These are phyloP conservation scores for Automeris io DNA, from an alignment of 2,888 invertebrate species.

Conservation along the genomic window DNA sequence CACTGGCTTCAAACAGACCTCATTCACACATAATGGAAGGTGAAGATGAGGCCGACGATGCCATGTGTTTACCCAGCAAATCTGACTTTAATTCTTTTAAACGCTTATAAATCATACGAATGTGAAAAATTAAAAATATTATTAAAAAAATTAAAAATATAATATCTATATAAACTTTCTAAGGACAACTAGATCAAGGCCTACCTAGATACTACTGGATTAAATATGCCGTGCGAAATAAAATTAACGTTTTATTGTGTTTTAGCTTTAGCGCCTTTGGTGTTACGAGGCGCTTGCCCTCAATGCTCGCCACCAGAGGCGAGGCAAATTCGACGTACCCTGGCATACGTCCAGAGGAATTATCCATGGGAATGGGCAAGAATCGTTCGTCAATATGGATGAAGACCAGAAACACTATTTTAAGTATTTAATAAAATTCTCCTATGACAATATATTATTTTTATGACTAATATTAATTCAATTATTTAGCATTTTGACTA, in stretches of 20 bases:
- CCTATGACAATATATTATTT: too few relatives aligned
- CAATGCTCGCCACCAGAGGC: constrained; percentile 82
- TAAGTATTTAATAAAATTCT: not conserved
- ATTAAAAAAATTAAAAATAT: too few relatives aligned
- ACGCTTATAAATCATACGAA: too few relatives aligned
- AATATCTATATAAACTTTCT: too few relatives aligned
- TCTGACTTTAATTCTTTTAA: too few relatives aligned
- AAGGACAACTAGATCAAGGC: constrained; percentile 1
- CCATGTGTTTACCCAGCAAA: too few relatives aligned
- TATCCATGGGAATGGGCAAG: constrained; percentile 88
- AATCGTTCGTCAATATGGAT: constrained; percentile 82
- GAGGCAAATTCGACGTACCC: constrained; percentile 83
- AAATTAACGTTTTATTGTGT: constrained; percentile 19
- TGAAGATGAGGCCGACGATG: too few relatives aligned
- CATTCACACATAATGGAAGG: too few relatives aligned
- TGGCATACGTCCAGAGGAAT: constrained; percentile 84
- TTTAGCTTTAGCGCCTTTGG: constrained; percentile 84
- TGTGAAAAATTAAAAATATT: too few relatives aligned
- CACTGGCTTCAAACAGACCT: too few relatives aligned
- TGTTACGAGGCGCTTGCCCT: constrained; percentile 83
- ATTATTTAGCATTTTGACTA: too few relatives aligned
- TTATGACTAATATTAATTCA: too few relatives aligned
- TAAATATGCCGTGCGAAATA: constrained; percentile 6
- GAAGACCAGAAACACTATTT: constrained; percentile 24
- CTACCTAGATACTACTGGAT: not conserved